phyloP scores from a whole-genome alignment of 2,113 vertebrate genomes.

The Taurulus bubalis region DNA sequence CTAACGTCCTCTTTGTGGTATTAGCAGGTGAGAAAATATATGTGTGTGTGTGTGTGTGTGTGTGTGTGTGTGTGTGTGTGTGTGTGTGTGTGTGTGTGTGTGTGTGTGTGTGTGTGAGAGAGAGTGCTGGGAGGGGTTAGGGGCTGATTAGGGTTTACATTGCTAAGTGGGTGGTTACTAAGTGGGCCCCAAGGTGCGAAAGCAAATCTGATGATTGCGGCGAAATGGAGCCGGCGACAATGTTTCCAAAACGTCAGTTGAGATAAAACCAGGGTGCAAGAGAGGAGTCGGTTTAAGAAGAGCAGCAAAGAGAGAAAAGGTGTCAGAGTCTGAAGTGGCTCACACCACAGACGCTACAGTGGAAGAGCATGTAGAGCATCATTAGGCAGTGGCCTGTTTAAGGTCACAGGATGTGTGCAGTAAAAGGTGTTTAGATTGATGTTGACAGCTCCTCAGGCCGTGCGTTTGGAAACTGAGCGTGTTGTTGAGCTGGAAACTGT shows the following conservation, averaged over 20 bases:
- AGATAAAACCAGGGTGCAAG: conserved; percentile 60
- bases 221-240: conserved; percentile 47
- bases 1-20: conserved; percentile 82
- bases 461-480: not conserved
- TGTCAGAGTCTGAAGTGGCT: conserved; percentile 53
- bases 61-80: conserved; percentile 14
- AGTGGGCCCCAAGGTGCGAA: conserved; percentile 60
- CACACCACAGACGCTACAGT: conserved; percentile 54
- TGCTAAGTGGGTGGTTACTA: conserved; percentile 55
- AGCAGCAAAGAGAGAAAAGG: conserved; percentile 7
- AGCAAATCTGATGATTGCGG: conserved; percentile 73
- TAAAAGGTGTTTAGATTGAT: conserved; percentile 2
- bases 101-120: conserved; percentile 6
- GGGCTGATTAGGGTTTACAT: conserved; percentile 52
- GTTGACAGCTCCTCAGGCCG: not conserved
- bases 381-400: conserved; percentile 52
- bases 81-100: not conserved
- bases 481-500: not conserved
- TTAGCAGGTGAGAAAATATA: conserved; percentile 77
- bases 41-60: not conserved
- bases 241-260: conserved; percentile 68
- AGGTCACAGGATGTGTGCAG: conserved; percentile 47
- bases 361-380: conserved; percentile 40
- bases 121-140: conserved; percentile 3
- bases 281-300: conserved; percentile 46